Evolutionary conservation across 2,113 vertebrate species (phyloP).

Genomic region (Forbesichthys agassizii): DNA sequence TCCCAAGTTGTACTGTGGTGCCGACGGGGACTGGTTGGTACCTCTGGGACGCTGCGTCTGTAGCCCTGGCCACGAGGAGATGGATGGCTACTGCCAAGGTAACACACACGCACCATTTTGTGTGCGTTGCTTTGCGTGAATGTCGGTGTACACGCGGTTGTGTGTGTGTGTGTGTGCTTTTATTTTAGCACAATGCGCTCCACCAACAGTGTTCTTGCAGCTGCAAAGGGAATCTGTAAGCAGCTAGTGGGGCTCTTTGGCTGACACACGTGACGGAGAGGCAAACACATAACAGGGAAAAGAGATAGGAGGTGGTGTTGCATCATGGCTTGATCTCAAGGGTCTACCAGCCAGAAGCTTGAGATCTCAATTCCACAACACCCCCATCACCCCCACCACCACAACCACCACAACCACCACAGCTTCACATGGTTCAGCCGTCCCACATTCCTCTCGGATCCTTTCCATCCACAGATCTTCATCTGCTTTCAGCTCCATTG

Average conservation of each 20-base stretch:
- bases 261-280: background rate
- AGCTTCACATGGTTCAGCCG: background rate
- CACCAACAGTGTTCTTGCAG: background rate
- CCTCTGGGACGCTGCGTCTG: conserved; percentile 95
- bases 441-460: background rate
- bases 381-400: conserved; percentile 41
- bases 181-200: conserved; percentile 13
- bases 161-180: conserved; percentile 5
- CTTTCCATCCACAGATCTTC: conserved; percentile 15
- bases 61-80: conserved; percentile 90
- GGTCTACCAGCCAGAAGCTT: conserved; percentile 40
- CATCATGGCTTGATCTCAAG: conserved; percentile 49
- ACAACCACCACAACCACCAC: conserved; percentile 40
- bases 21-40: conserved; percentile 98
- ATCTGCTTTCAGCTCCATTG: conserved; percentile 39
- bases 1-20: conserved; percentile 94
- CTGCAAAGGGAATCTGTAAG: conserved; percentile 22
- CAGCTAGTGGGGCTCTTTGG: conserved; percentile 1
- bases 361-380: conserved; percentile 33
- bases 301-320: conserved; percentile 13
- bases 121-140: conserved; percentile 2
- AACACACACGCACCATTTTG: conserved; percentile 56
- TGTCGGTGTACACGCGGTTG: conserved; percentile 4
- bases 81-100: conserved; percentile 91
- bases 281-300: background rate